Base-by-base conservation (phyloP, 2,113 vertebrate genomes). In the Ceuthmochares aereus region DNA sequence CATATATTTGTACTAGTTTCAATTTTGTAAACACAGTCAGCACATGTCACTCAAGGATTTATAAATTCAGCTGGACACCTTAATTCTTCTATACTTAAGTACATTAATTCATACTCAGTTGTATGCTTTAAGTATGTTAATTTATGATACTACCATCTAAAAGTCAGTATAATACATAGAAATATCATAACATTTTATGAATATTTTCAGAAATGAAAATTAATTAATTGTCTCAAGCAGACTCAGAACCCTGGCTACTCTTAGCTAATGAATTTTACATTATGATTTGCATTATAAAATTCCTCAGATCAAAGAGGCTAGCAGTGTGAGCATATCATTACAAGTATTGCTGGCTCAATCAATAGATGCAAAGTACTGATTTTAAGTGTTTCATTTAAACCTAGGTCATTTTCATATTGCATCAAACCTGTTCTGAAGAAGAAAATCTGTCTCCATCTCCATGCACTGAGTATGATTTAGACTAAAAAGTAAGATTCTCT, bases 351-450 rank as follows among this genome's bases (percentile, higher is more conserved):
- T 87, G 32, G 26, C 34, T 95, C 27, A 75, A 81, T 92, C n/a
- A 49, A 67, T 74, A 49, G 49, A 62, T 66, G 66, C 15, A 82
- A 86, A 91, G 4, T 26, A 82, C 36, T 93, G 10, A 63, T 29
- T 86, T 59, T 77, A 89, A 87, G 42, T 27, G 36, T 56, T 91
- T 89, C 27, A n/a, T 90, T 93, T 89, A 95, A 92, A 81, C 12
- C 18, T 49, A 75, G 26, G 34, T 75, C 1, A 43, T 47, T 84
- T 80, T 60, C 66, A 52, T 26, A 91, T 51, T 52, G 51, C 29
- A 80, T 52, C 68, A 80, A 81, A 34, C 26, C 17, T 78, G 7
- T 64, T 55, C 27, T 56, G 37, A 67, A 84, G 9, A 59, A n/a
- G 12, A 62, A 83, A 42, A 55, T 1, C 13, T 72, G 23, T 58